Evolutionary conservation across 2,797 vertebrate species (phyloP), one percentile per base, ranked within the genome.

Genomic region (Catostomus latipinnis): DNA sequence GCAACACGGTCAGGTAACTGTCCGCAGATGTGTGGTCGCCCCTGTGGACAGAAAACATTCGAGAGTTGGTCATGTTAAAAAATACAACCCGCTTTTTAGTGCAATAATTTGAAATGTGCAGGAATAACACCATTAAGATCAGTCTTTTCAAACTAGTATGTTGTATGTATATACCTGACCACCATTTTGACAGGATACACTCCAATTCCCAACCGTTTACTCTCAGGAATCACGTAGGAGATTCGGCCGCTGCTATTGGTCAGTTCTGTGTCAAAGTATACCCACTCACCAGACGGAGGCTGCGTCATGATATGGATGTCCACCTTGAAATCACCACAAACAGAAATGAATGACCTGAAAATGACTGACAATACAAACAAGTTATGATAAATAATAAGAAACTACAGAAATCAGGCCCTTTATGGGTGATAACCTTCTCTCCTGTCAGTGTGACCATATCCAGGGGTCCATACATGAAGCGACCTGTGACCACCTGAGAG

Each of bases 181-280:
- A 99, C 98, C 97, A 99, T 97, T 93, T 99, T 99, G 85, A 99
- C 89, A 0, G 98, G 98, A 88, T 99, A 99, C 58, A 99, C 96
- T 0, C 98, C 98, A 0, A 99, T 95, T 22, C 97, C 97, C 88
- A 99, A 92, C n/a, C 95, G 95, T 79, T 93, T 96, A 74, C 93
- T 91, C 80, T 98, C 96, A 0, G 96, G 96, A 83, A 99, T 94
- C 61, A 91, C 76, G 0, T 98, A 99, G 14, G 95, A 96, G 76
- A 99, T 92, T 0, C 98, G 93, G 16, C 98, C 98, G 0, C 98
- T 98, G 92, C 95, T 97, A 90, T 97, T 99, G 87, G 96, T 98
- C 90, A 99, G 92, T 86, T 99, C 96, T 0, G 97, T 99, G 91
- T 94, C 96, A 77, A 97, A 96, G 91, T 95, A 95, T 81, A 98